phyloP scores from a whole-genome alignment of 37 sponge, comb jelly and placozoan genomes.

The Eunapius fragilis region DNA sequence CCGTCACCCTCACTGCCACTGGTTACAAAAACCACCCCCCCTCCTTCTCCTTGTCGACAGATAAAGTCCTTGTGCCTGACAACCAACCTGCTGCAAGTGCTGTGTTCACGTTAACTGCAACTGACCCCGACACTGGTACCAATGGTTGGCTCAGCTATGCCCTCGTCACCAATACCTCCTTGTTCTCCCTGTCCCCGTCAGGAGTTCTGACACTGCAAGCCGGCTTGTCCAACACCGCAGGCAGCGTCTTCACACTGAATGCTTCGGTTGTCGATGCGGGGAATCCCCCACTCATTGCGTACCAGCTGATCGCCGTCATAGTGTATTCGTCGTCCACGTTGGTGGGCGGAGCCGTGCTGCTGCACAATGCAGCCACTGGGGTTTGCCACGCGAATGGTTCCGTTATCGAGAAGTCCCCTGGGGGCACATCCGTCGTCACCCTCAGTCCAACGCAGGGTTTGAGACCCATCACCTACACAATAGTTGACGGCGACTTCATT shows the following conservation, averaged over 20 bases:
- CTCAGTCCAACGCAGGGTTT: not conserved
- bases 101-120: slow-evolving; percentile 25
- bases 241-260: slow-evolving; percentile 36
- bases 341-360: slow-evolving; percentile 7
- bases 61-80: slow-evolving; percentile 38
- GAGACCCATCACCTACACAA: not conserved
- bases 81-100: slow-evolving; percentile 1
- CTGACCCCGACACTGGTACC: slow-evolving; percentile 36
- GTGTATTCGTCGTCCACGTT: slow-evolving; percentile 29
- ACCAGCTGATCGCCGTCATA: slow-evolving; percentile 16
- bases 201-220: slow-evolving; percentile 34
- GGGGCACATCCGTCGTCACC: not conserved
- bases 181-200: slow-evolving; percentile 26
- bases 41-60: slow-evolving; percentile 15
- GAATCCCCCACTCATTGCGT: slow-evolving; percentile 1
- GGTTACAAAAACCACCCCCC: slow-evolving; percentile 65
- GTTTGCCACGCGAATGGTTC: slow-evolving; percentile 29
- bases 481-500: slow-evolving; percentile 3
- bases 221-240: slow-evolving; percentile 11
- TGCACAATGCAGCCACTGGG: slow-evolving; percentile 24
- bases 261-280: slow-evolving; percentile 54
- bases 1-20: slow-evolving; percentile 23
- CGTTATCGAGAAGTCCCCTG: slow-evolving; percentile 21
- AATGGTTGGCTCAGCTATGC: slow-evolving; percentile 37
- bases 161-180: slow-evolving; percentile 2